These are phyloP conservation scores for Rutpela maculata DNA, from an alignment of 2,888 invertebrate species.

Conservation along the genomic window DNA sequence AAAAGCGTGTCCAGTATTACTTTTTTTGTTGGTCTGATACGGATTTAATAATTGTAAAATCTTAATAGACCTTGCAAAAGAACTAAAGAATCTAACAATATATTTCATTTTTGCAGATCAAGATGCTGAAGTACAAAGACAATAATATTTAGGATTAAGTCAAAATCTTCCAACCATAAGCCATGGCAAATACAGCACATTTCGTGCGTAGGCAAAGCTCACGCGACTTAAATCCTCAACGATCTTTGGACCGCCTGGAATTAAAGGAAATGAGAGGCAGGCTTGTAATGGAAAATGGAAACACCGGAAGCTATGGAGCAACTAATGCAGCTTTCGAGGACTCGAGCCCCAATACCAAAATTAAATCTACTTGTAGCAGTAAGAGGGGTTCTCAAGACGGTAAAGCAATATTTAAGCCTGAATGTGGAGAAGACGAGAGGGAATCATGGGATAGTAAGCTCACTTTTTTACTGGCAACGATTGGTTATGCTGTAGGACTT, in stretches of 20 bases:
- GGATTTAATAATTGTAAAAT: too few relatives aligned
- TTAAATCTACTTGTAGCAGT: constrained; percentile 74
- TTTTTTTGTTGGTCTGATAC: too few relatives aligned
- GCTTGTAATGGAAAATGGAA: constrained; percentile 84
- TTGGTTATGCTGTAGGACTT: constrained; percentile 92
- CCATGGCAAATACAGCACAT: constrained; percentile 94
- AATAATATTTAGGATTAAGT: constrained; percentile 57
- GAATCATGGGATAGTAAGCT: constrained; percentile 96
- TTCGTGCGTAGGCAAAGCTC: constrained; percentile 92
- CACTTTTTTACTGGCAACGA: constrained; percentile 94
- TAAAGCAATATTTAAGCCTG: constrained; percentile 78
- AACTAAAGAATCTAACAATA: neutral
- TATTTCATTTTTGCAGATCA: constrained; percentile 51
- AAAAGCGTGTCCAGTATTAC: too few relatives aligned
- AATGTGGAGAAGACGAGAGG: constrained; percentile 78
- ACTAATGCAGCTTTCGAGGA: constrained; percentile 89
- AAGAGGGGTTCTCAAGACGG: constrained; percentile 76
- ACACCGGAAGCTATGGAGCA: constrained; percentile 82
- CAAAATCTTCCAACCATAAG: constrained; percentile 11
- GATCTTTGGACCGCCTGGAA: constrained; percentile 89
- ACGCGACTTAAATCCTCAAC: constrained; percentile 86
- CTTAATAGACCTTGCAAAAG: too few relatives aligned
- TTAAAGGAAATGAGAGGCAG: constrained; percentile 90
- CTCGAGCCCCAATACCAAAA: constrained; percentile 76
- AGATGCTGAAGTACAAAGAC: constrained; percentile 55